A percentile compares a stretch with the other conserved stretches of the same genome.
Conservation (phyloP, 1,140 invertebrate genomes). For the Spodoptera frugiperda region DNA sequence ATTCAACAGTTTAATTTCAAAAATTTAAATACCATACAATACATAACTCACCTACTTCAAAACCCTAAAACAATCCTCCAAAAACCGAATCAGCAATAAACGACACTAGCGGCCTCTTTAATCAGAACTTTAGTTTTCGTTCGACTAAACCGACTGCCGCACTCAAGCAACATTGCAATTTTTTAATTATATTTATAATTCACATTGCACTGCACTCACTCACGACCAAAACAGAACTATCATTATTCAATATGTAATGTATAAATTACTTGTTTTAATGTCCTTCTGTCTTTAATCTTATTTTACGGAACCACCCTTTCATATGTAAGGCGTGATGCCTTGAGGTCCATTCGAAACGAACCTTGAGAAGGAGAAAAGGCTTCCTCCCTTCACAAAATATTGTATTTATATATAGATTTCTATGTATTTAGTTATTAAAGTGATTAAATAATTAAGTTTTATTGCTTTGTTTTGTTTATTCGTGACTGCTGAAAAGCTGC, state of each 20-base stretch:
- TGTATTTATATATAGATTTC: slow-evolving; percentile 23
- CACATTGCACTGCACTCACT: slow-evolving; percentile 13
- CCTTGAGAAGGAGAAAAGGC: slow-evolving; percentile 26
- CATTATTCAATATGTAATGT: not conserved
- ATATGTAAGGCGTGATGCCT: slow-evolving; percentile 9
- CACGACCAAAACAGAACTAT: slow-evolving; percentile 9
- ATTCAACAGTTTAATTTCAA: too few species aligned
- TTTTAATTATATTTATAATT: not conserved
- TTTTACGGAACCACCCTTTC: slow-evolving; percentile 36
- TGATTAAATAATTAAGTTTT: not conserved
- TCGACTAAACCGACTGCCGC: slow-evolving; percentile 21
- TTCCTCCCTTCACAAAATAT: slow-evolving; percentile 42
- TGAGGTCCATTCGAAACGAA: slow-evolving; percentile 11
- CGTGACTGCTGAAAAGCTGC: not conserved
- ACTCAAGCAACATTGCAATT: slow-evolving; percentile 13
- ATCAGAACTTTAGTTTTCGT: slow-evolving; percentile 16
- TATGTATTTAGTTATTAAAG: not conserved
- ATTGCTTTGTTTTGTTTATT: not conserved
- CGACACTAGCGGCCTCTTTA: slow-evolving; percentile 1
- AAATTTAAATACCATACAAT: too few species aligned
- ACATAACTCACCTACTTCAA: not conserved
- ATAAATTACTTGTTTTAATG: slow-evolving; percentile 2
- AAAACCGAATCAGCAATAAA: not conserved
- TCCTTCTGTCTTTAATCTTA: slow-evolving; percentile 21
- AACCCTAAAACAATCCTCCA: not conserved